Percentiles rank a stretch among this genome's conserved stretches.
phyloP scores from a whole-genome alignment of 2,797 vertebrate species.

The Coilia nasus region DNA sequence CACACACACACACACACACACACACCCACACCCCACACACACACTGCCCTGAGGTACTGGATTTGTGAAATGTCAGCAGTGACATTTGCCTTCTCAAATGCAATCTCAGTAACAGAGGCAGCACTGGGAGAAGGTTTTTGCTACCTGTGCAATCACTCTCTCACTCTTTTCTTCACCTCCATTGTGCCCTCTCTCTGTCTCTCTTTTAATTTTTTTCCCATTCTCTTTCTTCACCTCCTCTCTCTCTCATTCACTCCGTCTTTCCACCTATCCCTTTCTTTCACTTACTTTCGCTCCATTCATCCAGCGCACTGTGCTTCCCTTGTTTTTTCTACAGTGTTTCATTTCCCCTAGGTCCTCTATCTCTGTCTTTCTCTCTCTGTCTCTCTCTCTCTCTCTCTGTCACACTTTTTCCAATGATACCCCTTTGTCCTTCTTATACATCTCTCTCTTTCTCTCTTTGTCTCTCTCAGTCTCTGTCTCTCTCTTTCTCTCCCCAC shows the following conservation, averaged over 20 bases:
- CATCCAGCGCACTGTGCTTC: not conserved
- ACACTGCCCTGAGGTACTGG: conserved; percentile 8
- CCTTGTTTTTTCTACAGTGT: too few relatives aligned
- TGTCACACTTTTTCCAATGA: too few relatives aligned
- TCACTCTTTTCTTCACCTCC: not conserved
- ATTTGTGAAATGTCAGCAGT: conserved; percentile 29
- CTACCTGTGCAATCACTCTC: not conserved
- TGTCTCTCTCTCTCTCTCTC: too few relatives aligned
- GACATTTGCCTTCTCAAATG: conserved; percentile 17
- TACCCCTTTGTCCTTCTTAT: too few relatives aligned
- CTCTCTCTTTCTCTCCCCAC: not conserved
- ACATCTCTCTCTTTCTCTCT: too few relatives aligned
- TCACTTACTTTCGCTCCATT: not conserved
- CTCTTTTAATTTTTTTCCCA: not conserved
- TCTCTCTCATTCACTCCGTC: not conserved
- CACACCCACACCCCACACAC: not conserved
- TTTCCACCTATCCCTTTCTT: not conserved
- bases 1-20: too few relatives aligned
- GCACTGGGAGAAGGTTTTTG: not conserved
- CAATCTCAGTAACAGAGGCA: conserved; percentile 26
- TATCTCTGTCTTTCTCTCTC: too few relatives aligned
- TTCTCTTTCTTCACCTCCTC: not conserved
- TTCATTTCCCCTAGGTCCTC: too few relatives aligned
- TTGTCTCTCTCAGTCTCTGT: too few relatives aligned
- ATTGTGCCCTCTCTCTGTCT: not conserved